Base-by-base conservation (phyloP, 2,797 vertebrate genomes). In the Pipistrellus nathusii region DNA sequence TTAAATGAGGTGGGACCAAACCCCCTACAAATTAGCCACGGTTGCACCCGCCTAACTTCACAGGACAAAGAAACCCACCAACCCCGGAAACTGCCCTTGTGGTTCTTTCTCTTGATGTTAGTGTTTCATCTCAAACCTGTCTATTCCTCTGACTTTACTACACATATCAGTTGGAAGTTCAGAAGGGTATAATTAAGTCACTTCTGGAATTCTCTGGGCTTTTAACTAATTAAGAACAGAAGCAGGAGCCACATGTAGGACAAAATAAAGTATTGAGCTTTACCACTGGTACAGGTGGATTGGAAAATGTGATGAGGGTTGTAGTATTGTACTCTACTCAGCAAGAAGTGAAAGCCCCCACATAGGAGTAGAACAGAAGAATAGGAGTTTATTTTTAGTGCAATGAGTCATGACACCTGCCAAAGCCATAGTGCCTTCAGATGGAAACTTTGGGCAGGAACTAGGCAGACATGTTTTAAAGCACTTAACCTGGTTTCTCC, bases 221-320 rank as follows among this genome's bases (percentile, higher is more conserved):
- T 30, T 95, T 93, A 73, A 48, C 62, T 81, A 48, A 76, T 77
- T 94, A 53, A 76, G 64, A 91, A 88, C 41, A 85, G 78, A 95
- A 92, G 66, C 32, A 38, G 72, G 38, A 76, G 32, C 25, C 30
- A 75, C 51, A 69, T 48, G 15, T 75, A 53, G 55, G 87, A 53
- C 27, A 55, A 46, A 81, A 55, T 62, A 44, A 95, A 77, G 8
- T 81, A 62, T 41, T 93, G 80, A 64, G 68, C 51, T 88, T 88
- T 88, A 32, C 53, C 85, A 71, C 38, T 86, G n/a, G 17, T 90
- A 68, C 81, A 72, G 44, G 12, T 64, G 46, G 41, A 18, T 80
- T 73, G 44, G 55, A 88, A 81, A 91, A 66, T 72, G 14, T 92
- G 53, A 27, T 75, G 53, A 93, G 57, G 18, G 69, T 94, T 75